These are phyloP conservation scores for Molanna angustata DNA, from an alignment of 2,888 invertebrate genomes.

Conservation along the genomic window DNA sequence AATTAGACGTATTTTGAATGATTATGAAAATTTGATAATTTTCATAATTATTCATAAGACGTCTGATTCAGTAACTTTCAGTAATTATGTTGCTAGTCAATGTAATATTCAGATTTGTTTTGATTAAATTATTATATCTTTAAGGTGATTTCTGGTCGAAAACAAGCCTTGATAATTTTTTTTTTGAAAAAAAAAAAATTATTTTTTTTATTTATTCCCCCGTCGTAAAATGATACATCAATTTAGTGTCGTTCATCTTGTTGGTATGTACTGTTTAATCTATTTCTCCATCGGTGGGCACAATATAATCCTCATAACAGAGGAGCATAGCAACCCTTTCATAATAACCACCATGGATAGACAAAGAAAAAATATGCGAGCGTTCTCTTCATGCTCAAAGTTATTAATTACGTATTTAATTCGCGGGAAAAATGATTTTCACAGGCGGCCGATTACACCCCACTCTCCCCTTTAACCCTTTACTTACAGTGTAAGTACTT, in stretches of 20 bases:
- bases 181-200: too few species aligned
- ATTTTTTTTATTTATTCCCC: constrained; percentile 16
- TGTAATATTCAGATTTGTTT: too few species aligned
- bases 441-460: constrained; percentile 16
- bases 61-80: too few species aligned
- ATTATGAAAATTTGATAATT: too few species aligned
- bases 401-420: constrained; percentile 32
- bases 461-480: constrained; percentile 17
- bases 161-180: too few species aligned
- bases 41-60: too few species aligned
- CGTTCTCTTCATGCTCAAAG: constrained; percentile 26
- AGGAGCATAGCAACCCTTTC: constrained; percentile 12
- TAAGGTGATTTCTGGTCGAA: too few species aligned
- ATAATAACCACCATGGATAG: constrained; percentile 2
- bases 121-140: too few species aligned
- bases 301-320: constrained; percentile 17
- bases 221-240: not conserved
- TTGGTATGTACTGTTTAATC: constrained; percentile 8
- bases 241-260: constrained; percentile 7
- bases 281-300: not conserved
- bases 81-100: too few species aligned
- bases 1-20: too few species aligned
- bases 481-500: too few species aligned
- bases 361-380: constrained; percentile 30
- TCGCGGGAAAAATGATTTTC: constrained; percentile 32